Percentiles rank a stretch among this genome's conserved stretches.
Evolutionary conservation across 2,888 invertebrate species (phyloP).

Genomic region (Escarpia spicata): DNA sequence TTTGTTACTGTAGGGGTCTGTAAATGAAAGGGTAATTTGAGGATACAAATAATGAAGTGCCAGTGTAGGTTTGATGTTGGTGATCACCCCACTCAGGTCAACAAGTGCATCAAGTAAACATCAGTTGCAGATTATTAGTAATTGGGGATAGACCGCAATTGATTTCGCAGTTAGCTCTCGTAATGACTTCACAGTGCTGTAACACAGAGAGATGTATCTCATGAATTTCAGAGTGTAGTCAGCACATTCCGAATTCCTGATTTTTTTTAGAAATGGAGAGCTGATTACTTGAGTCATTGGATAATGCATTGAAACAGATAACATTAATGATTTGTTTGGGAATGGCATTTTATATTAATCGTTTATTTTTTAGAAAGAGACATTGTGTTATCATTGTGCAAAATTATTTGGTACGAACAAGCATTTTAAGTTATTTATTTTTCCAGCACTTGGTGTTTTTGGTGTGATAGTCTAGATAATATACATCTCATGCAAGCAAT

Average conservation of each 20-base stretch:
- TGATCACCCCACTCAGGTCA: not conserved
- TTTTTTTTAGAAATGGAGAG: no score
- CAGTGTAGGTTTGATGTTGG: not conserved
- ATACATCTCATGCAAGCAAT: not conserved
- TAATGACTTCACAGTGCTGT: not conserved
- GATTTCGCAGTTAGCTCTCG: not conserved
- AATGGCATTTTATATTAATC: no score
- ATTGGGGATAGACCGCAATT: not conserved
- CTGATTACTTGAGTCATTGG: no score
- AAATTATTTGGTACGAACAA: not conserved
- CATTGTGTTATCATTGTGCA: not conserved
- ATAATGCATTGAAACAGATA: no score
- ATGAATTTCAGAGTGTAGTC: no score
- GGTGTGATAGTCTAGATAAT: not conserved
- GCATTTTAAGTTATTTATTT: no score
- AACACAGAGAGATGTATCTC: no score
- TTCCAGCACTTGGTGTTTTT: not conserved
- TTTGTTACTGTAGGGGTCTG: no score
- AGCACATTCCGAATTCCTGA: no score
- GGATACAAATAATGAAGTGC: not conserved
- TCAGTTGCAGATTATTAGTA: not conserved
- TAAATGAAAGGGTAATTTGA: no score
- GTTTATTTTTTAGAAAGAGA: no score
- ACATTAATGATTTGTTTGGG: no score
- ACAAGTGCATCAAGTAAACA: not conserved